phyloP scores from a whole-genome alignment of 2,797 vertebrate genomes.

The Bovichtus variegatus region DNA sequence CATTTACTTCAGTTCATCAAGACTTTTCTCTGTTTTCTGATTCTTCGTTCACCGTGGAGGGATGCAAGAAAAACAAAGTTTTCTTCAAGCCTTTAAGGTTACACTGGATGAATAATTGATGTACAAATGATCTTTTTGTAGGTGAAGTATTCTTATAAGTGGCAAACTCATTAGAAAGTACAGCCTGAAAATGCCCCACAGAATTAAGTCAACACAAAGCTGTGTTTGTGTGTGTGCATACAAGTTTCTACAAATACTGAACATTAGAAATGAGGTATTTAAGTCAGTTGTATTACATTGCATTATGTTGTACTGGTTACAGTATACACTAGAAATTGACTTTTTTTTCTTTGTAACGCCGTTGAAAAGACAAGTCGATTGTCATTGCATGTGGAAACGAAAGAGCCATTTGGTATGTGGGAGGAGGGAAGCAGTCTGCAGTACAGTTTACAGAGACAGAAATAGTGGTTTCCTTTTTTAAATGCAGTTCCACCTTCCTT shows the following conservation, averaged over 20 bases:
- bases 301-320: conserved; percentile 4
- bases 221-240: too few species aligned
- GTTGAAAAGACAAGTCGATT: conserved; percentile 26
- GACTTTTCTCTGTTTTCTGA: too few species aligned
- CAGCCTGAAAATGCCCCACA: not conserved
- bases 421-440: conserved; percentile 12
- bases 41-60: too few species aligned
- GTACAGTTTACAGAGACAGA: not conserved
- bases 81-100: too few species aligned
- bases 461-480: conserved; percentile 6
- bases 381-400: conserved; percentile 42
- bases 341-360: conserved; percentile 22
- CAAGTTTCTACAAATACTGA: conserved; percentile 3
- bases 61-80: too few species aligned
- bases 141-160: too few species aligned
- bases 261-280: conserved; percentile 12
- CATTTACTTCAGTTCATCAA: too few species aligned
- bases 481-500: conserved; percentile 4
- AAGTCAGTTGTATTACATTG: conserved; percentile 8
- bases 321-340: conserved; percentile 31
- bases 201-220: not conserved
- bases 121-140: too few species aligned
- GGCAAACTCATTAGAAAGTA: not conserved
- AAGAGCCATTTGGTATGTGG: conserved; percentile 28
- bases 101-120: too few species aligned